Percentiles rank a stretch among this genome's conserved stretches.
Conservation (phyloP, 2,113 vertebrate species). For the Neoarius graeffei region DNA sequence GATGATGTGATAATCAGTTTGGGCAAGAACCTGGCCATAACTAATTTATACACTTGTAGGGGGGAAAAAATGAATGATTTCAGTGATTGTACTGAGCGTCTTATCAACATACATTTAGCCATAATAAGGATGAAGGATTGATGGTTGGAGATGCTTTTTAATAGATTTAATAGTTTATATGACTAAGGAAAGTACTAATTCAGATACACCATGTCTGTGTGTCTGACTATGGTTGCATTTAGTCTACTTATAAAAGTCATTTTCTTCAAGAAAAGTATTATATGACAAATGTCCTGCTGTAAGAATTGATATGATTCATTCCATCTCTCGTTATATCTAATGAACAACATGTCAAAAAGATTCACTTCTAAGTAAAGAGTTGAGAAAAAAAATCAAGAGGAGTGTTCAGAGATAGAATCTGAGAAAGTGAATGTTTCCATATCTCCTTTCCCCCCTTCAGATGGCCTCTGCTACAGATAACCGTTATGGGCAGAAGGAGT, state of each 20-base stretch:
- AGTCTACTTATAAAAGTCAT: neutral
- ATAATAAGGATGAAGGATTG: neutral
- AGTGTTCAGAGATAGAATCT: neutral
- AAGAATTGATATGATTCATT: neutral
- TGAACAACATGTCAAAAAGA: neutral
- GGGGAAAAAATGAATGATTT: neutral
- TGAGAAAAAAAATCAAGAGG: neutral
- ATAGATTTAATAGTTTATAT: neutral
- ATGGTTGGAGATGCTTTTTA: neutral
- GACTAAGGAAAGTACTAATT: constrained; percentile 1
- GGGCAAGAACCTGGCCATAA: too few species aligned
- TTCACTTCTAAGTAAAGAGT: neutral
- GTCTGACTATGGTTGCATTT: neutral
- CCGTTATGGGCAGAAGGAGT: constrained; percentile 89
- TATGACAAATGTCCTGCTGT: neutral
- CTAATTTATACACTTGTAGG: neutral
- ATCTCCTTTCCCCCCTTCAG: constrained; percentile 61
- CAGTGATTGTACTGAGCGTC: neutral
- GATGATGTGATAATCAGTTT: too few species aligned
- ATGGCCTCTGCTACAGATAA: constrained; percentile 93
- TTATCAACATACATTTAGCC: constrained; percentile 5
- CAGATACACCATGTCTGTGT: neutral
- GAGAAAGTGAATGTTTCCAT: neutral
- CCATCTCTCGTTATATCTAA: neutral
- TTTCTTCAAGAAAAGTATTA: neutral